Conservation (phyloP, 2,797 vertebrate species). For the Streptopelia turtur region DNA sequence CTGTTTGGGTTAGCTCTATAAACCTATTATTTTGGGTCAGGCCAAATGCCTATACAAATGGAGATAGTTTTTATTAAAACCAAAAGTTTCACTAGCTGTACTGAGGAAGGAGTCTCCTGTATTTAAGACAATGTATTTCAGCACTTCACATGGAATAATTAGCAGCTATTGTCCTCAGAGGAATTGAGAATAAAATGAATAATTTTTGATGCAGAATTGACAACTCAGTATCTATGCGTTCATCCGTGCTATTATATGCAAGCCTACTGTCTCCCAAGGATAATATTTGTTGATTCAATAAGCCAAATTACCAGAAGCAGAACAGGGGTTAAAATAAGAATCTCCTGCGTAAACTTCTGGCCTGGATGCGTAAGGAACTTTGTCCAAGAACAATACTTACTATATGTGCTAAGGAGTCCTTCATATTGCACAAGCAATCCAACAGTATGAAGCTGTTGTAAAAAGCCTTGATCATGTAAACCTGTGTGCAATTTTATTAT, state of each 20-base stretch:
- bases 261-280: neutral
- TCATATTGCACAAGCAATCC: conserved; percentile 95
- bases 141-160: neutral
- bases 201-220: neutral
- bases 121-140: neutral
- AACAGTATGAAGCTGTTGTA: conserved; percentile 91
- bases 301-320: neutral
- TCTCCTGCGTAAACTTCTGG: neutral
- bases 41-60: neutral
- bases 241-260: neutral
- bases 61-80: neutral
- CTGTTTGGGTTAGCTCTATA: neutral
- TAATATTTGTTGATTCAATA: neutral
- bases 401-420: conserved; percentile 96
- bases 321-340: neutral
- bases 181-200: neutral
- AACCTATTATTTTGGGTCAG: neutral
- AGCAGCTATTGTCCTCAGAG: neutral
- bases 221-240: neutral
- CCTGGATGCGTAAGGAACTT: neutral
- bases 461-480: conserved; percentile 89
- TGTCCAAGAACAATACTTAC: conserved; percentile 80
- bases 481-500: conserved; percentile 91
- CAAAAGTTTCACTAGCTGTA: neutral
- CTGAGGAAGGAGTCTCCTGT: neutral